Percentiles rank a stretch among this genome's conserved stretches.
Conservation (phyloP, 1,140 invertebrate genomes). For the Telenomus remus region DNA sequence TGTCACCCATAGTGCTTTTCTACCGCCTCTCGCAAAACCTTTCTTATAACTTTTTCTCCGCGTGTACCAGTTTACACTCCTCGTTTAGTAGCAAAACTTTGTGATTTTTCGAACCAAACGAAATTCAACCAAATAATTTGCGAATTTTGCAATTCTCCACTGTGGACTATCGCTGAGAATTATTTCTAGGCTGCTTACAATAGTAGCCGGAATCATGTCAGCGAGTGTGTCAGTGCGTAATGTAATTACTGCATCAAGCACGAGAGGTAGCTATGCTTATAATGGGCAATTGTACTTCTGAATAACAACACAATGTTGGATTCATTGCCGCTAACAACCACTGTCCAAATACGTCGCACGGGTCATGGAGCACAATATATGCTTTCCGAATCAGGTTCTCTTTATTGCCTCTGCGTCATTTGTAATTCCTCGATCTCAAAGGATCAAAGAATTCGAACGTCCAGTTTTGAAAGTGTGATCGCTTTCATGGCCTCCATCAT, state of each 20-base stretch:
- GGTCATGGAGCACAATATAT: slow-evolving; percentile 64
- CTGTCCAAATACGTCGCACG: slow-evolving; percentile 69
- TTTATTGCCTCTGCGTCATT: slow-evolving; percentile 64
- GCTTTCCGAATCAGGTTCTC: slow-evolving; percentile 69
- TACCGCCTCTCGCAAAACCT: slow-evolving; percentile 54
- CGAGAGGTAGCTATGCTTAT: slow-evolving; percentile 67
- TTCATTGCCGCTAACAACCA: slow-evolving; percentile 72
- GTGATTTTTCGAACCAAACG: no score
- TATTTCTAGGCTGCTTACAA: slow-evolving; percentile 41
- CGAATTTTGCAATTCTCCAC: no score
- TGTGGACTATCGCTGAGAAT: slow-evolving; percentile 54
- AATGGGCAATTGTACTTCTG: slow-evolving; percentile 69
- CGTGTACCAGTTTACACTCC: slow-evolving; percentile 51
- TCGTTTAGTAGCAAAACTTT: slow-evolving; percentile 34
- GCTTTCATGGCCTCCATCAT: slow-evolving; percentile 56
- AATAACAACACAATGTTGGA: slow-evolving; percentile 69
- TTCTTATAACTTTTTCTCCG: slow-evolving; percentile 50
- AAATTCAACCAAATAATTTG: no score
- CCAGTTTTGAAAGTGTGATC: slow-evolving; percentile 55
- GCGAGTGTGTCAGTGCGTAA: slow-evolving; percentile 59
- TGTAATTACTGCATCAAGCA: slow-evolving; percentile 69
- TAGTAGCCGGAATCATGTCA: slow-evolving; percentile 52
- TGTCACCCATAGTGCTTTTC: slow-evolving; percentile 61
- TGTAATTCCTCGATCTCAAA: slow-evolving; percentile 62
- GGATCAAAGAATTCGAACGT: slow-evolving; percentile 49